phyloP scores from a whole-genome alignment of 2,888 invertebrate species.

The Eupithecia abbreviata region DNA sequence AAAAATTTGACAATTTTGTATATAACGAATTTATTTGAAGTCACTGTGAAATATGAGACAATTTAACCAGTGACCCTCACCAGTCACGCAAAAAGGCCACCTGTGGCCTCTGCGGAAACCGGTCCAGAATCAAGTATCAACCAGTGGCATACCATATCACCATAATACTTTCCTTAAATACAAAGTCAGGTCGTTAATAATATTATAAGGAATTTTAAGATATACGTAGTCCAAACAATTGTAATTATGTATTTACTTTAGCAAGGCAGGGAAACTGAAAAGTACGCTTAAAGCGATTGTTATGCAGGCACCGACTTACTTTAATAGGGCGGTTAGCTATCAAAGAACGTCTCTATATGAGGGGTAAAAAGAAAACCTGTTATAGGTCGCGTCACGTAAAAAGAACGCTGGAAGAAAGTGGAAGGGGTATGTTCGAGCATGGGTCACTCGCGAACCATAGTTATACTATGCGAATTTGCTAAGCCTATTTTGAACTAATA shows the following conservation, averaged over 20 bases:
- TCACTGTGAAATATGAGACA: too few species aligned
- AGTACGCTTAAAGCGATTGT: constrained; percentile 26
- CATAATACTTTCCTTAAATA: background rate
- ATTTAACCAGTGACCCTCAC: background rate
- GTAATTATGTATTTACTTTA: constrained; percentile 13
- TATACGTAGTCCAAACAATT: background rate
- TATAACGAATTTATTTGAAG: background rate
- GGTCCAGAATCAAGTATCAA: too few species aligned
- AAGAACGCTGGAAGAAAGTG: too few species aligned
- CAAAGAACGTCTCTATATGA: background rate
- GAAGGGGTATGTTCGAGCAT: too few species aligned
- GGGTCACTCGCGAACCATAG: too few species aligned
- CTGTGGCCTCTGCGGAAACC: too few species aligned
- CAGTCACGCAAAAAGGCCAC: too few species aligned
- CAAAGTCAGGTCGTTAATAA: background rate
- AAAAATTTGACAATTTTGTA: background rate
- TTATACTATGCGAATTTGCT: too few species aligned
- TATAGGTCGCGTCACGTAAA: too few species aligned
- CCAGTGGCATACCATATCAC: background rate
- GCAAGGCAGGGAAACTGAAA: constrained; percentile 11
- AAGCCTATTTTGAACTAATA: too few species aligned
- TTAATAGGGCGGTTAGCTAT: background rate
- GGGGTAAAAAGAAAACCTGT: background rate
- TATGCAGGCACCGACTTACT: constrained; percentile 15
- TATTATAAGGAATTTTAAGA: background rate